These are phyloP conservation scores for Phortica okadai DNA, from an alignment of 2,888 invertebrate genomes.

Conservation along the genomic window DNA sequence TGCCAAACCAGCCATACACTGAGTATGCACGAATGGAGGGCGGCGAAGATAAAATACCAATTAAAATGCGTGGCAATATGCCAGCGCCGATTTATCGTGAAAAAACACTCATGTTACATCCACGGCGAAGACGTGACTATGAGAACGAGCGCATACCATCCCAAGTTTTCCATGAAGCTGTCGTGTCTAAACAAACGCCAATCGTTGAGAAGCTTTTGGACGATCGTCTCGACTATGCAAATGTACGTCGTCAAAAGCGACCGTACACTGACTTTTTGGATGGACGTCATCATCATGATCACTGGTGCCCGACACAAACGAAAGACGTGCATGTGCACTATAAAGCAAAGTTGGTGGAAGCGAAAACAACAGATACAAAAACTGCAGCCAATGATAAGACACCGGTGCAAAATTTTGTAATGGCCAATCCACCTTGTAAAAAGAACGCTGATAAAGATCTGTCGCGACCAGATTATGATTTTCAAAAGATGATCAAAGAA, in stretches of 20 bases:
- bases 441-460: conserved; percentile 60
- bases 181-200: conserved; percentile 55
- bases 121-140: conserved; percentile 67
- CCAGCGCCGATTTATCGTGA: conserved; percentile 72
- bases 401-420: conserved; percentile 57
- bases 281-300: conserved; percentile 74
- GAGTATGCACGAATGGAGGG: neutral
- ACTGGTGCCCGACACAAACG: conserved; percentile 69
- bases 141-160: conserved; percentile 60
- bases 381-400: conserved; percentile 36
- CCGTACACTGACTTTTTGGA: conserved; percentile 66
- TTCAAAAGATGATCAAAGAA: conserved; percentile 58
- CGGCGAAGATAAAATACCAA: conserved; percentile 39
- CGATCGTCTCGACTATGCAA: conserved; percentile 58
- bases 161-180: conserved; percentile 57
- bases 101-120: conserved; percentile 69
- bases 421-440: conserved; percentile 65
- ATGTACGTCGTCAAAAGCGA: conserved; percentile 62
- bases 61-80: conserved; percentile 68
- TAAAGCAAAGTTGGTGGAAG: conserved; percentile 60
- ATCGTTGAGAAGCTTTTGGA: conserved; percentile 58
- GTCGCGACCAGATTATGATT: conserved; percentile 58
- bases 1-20: too few species aligned
- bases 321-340: conserved; percentile 71
- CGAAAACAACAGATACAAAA: conserved; percentile 55